Conservation (phyloP, 2,888 invertebrate genomes). For the Cataglyphis albicans region DNA sequence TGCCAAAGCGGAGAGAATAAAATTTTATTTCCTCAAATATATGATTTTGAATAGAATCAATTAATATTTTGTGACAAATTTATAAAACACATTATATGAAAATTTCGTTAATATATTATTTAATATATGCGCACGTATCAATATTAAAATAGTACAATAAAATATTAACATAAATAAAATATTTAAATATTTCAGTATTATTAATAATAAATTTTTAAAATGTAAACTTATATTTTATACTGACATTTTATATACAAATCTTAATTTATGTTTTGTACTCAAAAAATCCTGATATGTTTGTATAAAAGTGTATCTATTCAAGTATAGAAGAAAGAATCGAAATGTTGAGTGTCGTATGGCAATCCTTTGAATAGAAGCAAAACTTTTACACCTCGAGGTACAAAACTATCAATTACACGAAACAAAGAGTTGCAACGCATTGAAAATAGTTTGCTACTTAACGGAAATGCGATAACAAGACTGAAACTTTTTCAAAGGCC, state of each 20-base stretch:
- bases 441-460: not conserved
- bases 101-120: not conserved
- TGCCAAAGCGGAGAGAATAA: not conserved
- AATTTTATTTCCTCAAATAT: constrained; percentile 10
- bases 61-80: constrained; percentile 24
- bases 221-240: not conserved
- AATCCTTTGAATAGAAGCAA: constrained; percentile 6
- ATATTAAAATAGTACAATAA: not conserved
- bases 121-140: too few species aligned
- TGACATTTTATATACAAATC: not conserved
- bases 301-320: not conserved
- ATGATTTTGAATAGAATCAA: constrained; percentile 11
- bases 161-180: not conserved
- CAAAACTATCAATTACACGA: constrained; percentile 2
- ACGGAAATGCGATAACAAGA: constrained; percentile 1
- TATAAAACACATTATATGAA: not conserved
- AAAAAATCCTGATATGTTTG: not conserved
- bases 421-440: not conserved
- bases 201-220: not conserved
- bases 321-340: not conserved
- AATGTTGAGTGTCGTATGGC: not conserved
- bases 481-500: not conserved
- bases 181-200: not conserved
- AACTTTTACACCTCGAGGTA: constrained; percentile 9
- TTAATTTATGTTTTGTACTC: not conserved